Evolutionary conservation across 2,888 invertebrate species (phyloP).

Genomic region (Thecocarcelia acutangulata): DNA sequence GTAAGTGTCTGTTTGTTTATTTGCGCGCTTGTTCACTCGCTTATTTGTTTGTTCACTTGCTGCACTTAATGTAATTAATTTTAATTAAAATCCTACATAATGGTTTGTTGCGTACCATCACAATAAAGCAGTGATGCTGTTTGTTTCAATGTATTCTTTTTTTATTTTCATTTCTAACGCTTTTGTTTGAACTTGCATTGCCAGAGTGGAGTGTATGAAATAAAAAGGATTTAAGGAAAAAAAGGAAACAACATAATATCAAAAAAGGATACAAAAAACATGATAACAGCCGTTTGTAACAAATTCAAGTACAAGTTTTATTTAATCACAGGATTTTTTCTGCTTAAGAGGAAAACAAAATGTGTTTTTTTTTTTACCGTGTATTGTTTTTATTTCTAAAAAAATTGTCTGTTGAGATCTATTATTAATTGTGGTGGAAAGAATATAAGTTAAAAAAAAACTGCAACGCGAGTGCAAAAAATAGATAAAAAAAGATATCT

Average conservation of each 20-base stretch:
- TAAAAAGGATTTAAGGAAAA: slow-evolving; percentile 41
- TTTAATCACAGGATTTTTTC: slow-evolving; percentile 45
- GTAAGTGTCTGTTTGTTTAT: slow-evolving; percentile 44
- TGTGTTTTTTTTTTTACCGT: neutral
- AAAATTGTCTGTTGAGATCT: slow-evolving; percentile 34
- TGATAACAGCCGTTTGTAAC: slow-evolving; percentile 51
- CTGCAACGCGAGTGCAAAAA: slow-evolving; percentile 2
- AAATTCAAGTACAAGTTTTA: slow-evolving; percentile 62
- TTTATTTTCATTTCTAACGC: slow-evolving; percentile 27
- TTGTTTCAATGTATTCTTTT: slow-evolving; percentile 41
- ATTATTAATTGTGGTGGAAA: slow-evolving; percentile 58
- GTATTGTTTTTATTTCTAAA: neutral
- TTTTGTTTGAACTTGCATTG: slow-evolving; percentile 54
- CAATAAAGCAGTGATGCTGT: slow-evolving; percentile 53
- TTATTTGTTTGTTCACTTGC: slow-evolving; percentile 73
- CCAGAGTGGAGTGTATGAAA: slow-evolving; percentile 29
- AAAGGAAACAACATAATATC: slow-evolving; percentile 9
- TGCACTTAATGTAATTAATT: slow-evolving; percentile 81
- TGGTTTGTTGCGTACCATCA: slow-evolving; percentile 70
- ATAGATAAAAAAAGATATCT: slow-evolving; percentile 4
- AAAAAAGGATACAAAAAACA: slow-evolving; percentile 51
- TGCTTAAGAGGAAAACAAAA: neutral
- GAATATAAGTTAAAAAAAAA: slow-evolving; percentile 14
- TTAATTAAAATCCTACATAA: slow-evolving; percentile 80
- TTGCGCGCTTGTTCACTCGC: slow-evolving; percentile 19